Percentiles rank a stretch among this genome's conserved stretches.
Conservation (phyloP, 2,888 invertebrate species). For the Lasioglossum vierecki region DNA sequence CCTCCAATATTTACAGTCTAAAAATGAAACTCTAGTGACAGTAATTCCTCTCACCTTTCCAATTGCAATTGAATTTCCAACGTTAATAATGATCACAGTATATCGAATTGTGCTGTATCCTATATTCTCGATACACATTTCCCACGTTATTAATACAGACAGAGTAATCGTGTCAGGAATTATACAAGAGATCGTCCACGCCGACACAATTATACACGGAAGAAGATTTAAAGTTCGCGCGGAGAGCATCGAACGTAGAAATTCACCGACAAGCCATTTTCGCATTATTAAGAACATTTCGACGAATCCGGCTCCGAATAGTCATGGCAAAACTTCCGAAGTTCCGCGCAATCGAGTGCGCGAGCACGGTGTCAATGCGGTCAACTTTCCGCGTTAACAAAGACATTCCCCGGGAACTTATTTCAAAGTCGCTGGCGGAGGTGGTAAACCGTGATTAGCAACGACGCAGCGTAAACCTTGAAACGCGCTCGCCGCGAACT, state of each 20-base stretch:
- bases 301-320: constrained; percentile 29
- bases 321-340: constrained; percentile 19
- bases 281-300: constrained; percentile 47
- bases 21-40: not conserved
- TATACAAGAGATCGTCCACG: not conserved
- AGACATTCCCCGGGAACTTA: constrained; percentile 48
- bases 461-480: constrained; percentile 26
- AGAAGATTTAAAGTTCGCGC: not conserved
- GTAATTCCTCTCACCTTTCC: not conserved
- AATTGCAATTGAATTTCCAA: not conserved
- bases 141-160: not conserved
- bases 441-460: constrained; percentile 53
- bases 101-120: not conserved
- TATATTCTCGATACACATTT: not conserved
- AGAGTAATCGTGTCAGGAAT: not conserved
- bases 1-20: not conserved
- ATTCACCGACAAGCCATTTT: not conserved
- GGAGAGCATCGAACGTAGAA: not conserved
- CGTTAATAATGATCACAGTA: not conserved
- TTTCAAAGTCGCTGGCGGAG: constrained; percentile 35
- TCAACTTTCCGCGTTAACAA: constrained; percentile 56
- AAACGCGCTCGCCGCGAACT: not conserved
- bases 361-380: constrained; percentile 27
- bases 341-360: constrained; percentile 44
- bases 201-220: not conserved